Evolutionary conservation across 2,113 vertebrate genomes (phyloP).

Genomic region (Pelecanoides urinatrix): DNA sequence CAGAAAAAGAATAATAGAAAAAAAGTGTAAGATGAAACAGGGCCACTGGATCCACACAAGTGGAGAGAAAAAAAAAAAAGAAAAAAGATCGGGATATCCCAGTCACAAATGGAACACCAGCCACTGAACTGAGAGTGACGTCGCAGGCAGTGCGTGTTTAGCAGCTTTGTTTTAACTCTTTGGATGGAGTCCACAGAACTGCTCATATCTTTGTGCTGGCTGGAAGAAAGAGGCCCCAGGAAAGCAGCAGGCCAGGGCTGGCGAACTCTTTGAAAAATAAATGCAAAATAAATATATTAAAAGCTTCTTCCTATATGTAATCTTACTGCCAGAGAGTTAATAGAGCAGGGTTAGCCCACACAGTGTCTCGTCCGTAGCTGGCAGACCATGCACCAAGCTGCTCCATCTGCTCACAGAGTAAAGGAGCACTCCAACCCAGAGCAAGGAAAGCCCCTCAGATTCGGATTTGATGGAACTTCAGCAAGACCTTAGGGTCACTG

Average conservation of each 20-base stretch:
- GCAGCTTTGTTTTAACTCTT: background rate
- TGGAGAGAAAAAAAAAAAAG: background rate
- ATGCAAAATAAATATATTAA: background rate
- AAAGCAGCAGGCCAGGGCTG: background rate
- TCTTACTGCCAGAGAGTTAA: background rate
- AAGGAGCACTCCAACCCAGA: background rate
- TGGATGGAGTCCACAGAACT: background rate
- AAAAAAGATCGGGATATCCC: background rate
- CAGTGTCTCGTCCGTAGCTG: background rate
- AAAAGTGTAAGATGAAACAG: background rate
- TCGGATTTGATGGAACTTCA: background rate
- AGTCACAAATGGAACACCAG: background rate
- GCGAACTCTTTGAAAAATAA: background rate
- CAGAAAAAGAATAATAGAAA: background rate
- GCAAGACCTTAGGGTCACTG: background rate
- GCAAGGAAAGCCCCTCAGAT: background rate
- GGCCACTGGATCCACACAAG: background rate
- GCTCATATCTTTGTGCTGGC: background rate
- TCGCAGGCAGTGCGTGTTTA: rapidly evolving
- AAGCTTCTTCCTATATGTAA: background rate
- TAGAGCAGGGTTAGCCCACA: background rate
- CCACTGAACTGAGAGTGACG: too few species aligned
- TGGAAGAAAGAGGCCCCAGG: background rate
- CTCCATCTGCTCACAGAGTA: background rate
- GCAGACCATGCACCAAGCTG: background rate